phyloP scores from a whole-genome alignment of 1,140 invertebrate species.

The Chelonus insularis region DNA sequence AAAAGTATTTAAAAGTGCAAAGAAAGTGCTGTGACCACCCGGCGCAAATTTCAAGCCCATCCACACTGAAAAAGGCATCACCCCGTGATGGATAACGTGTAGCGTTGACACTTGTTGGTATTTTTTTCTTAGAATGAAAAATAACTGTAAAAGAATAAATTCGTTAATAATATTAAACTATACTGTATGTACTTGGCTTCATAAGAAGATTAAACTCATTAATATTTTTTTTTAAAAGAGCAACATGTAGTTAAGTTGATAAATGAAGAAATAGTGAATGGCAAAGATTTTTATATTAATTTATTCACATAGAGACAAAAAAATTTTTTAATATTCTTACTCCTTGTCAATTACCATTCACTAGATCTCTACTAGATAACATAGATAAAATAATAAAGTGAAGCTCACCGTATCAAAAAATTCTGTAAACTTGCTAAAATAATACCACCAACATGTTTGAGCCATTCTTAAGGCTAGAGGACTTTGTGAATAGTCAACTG shows the following conservation, averaged over 20 bases:
- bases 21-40: constrained; percentile 91
- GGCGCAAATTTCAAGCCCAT: constrained; percentile 96
- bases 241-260: no score
- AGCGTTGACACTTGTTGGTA: constrained; percentile 89
- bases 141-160: constrained; percentile 72
- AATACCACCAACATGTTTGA: constrained; percentile 95
- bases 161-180: no score
- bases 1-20: constrained; percentile 87
- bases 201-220: no score
- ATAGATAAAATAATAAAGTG: no score
- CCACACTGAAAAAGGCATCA: constrained; percentile 95
- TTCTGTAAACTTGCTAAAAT: constrained; percentile 96
- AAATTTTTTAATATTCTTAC: no score
- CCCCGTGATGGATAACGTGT: constrained; percentile 94
- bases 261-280: no score
- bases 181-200: no score
- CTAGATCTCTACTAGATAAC: no score
- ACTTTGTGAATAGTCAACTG: constrained; percentile 86
- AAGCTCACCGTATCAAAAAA: constrained; percentile 91
- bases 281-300: no score
- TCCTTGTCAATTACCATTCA: no score
- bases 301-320: no score
- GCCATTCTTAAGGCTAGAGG: constrained; percentile 88
- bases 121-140: constrained; percentile 91
- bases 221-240: no score